A percentile compares a stretch with the other conserved stretches of the same genome.
Conservation (phyloP, 2,888 invertebrate genomes). For the Archips xylosteana region DNA sequence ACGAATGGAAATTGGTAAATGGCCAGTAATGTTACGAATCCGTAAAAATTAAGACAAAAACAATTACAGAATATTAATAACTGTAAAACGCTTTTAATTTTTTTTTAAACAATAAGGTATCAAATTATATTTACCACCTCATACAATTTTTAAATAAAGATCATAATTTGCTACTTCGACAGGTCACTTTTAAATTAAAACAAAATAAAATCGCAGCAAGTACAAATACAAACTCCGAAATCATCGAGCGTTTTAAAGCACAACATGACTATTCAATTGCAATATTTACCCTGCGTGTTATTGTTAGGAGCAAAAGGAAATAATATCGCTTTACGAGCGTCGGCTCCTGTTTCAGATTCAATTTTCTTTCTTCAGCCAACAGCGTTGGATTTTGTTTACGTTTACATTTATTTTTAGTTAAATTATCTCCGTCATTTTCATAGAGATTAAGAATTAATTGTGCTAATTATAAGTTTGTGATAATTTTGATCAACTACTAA, state of each 20-base stretch:
- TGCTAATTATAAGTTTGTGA: too few species aligned
- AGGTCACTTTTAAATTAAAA: background rate
- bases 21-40: too few species aligned
- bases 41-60: too few species aligned
- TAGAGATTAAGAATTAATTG: background rate
- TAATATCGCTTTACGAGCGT: conserved; percentile 62
- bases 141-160: too few species aligned
- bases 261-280: conserved; percentile 30
- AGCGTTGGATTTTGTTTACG: conserved; percentile 58
- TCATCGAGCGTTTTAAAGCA: conserved; percentile 10
- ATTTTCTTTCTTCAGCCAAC: conserved; percentile 63
- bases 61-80: too few species aligned
- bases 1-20: too few species aligned
- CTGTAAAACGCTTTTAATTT: too few species aligned
- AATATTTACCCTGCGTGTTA: conserved; percentile 49
- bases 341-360: conserved; percentile 70
- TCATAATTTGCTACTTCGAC: background rate
- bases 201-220: conserved; percentile 19
- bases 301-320: conserved; percentile 61
- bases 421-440: conserved; percentile 1
- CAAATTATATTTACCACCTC: too few species aligned
- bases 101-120: too few species aligned
- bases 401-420: conserved; percentile 8
- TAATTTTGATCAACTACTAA: too few species aligned
- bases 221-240: conserved; percentile 50